Evolutionary conservation across 92 coral and sea anemone genomes (phyloP), one percentile per base, ranked within the genome.

Genomic region (Muricea muricata): DNA sequence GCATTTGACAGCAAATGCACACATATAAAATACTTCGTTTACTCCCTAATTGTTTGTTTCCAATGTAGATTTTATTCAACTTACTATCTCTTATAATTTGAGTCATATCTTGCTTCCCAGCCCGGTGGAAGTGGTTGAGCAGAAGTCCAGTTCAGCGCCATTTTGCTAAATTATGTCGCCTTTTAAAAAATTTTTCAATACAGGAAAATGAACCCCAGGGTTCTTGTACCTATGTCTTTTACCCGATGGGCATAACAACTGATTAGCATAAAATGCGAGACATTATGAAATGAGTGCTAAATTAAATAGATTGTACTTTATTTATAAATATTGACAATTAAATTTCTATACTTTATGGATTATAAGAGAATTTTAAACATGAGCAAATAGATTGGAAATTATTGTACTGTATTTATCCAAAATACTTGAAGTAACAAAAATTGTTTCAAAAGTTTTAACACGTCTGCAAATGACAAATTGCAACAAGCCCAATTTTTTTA

Each of bases 21-120:
- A n/a, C n/a, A n/a, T n/a, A n/a, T n/a, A n/a, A n/a, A n/a, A n/a
- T n/a, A n/a, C n/a, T n/a, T n/a, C n/a, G n/a, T n/a, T n/a, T n/a
- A n/a, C n/a, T n/a, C n/a, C n/a, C n/a, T n/a, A n/a, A n/a, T n/a
- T n/a, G n/a, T n/a, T n/a, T n/a, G n/a, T n/a, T n/a, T n/a, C n/a
- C 60, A 4, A 21, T 50, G 2, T 28, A 50, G 32, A 42, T 26
- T 18, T 18, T 28, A 18, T 50, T 28, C 56, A 31, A 78, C 83
- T 57, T 33, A 78, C 83, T 78, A 78, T 78, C 83, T 42, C 33
- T 33, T 55, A 1, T 78, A 6, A 6, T 41, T 37, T 33, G 8
- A 0, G 47, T 58, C 72, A 23, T 45, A 78, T 78, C 71, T 78
- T 12, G 83, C 83, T 57, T 78, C 71, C 83, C 83, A 78, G 46